phyloP scores from a whole-genome alignment of 2,113 vertebrate species.

The Solea solea region DNA sequence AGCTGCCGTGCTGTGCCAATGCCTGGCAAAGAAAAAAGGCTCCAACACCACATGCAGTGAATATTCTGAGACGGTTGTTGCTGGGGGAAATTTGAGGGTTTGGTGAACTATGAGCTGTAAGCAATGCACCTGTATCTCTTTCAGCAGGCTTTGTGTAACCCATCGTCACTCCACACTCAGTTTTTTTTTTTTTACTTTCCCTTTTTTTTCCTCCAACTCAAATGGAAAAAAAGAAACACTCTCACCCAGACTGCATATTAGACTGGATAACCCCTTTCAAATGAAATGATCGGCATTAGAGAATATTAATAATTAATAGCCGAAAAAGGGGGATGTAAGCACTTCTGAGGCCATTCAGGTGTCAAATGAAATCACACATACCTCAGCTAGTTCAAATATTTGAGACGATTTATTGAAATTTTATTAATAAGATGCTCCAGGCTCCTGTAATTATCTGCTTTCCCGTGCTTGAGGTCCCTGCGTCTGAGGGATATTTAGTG shows the following conservation, averaged over 20 bases:
- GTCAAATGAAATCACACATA: slow-evolving; percentile 62
- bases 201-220: background rate
- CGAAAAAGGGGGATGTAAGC: slow-evolving; percentile 50
- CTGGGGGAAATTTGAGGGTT: slow-evolving; percentile 35
- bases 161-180: background rate
- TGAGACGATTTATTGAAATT: slow-evolving; percentile 67
- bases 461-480: slow-evolving; percentile 43
- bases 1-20: slow-evolving; percentile 56
- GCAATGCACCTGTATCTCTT: slow-evolving; percentile 49
- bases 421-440: slow-evolving; percentile 65
- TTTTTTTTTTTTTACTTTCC: background rate
- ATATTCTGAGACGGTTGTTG: slow-evolving; percentile 51
- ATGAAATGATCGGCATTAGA: slow-evolving; percentile 39
- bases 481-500: slow-evolving; percentile 69
- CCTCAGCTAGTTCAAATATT: slow-evolving; percentile 67
- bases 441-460: slow-evolving; percentile 68
- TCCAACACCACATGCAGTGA: slow-evolving; percentile 40
- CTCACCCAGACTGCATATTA: slow-evolving; percentile 3
- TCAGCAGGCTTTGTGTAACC: slow-evolving; percentile 6
- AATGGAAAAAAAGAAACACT: background rate
- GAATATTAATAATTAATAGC: slow-evolving; percentile 41
- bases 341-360: slow-evolving; percentile 50
- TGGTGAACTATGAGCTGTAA: slow-evolving; percentile 5
- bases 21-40: slow-evolving; percentile 44
- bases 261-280: slow-evolving; percentile 12